Evolutionary conservation across 2,113 vertebrate genomes (phyloP).

Genomic region (Amphilophus citrinellus): DNA sequence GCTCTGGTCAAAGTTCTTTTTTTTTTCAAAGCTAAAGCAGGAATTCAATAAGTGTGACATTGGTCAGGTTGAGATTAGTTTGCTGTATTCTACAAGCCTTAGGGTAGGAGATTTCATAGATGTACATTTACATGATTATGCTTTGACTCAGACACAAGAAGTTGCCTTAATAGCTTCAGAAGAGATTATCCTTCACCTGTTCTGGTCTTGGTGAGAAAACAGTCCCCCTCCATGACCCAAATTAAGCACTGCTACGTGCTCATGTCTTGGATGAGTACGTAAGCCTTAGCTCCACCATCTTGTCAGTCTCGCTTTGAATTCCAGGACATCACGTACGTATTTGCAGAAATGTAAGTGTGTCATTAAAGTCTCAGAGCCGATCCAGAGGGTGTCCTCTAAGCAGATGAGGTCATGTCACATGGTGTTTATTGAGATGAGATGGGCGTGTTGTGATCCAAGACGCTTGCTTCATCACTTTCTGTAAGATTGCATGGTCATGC

Average conservation of each 20-base stretch:
- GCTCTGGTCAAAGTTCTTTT: background rate
- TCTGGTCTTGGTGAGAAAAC: conserved; percentile 4
- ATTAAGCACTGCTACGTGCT: background rate
- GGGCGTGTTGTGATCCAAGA: conserved; percentile 31
- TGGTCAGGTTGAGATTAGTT: background rate
- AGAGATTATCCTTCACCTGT: background rate
- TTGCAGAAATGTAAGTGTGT: conserved; percentile 32
- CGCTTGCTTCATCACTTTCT: conserved; percentile 44
- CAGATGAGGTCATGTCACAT: conserved; percentile 67
- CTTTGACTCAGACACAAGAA: background rate
- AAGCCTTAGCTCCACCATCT: conserved; percentile 23
- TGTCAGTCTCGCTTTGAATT: conserved; percentile 11
- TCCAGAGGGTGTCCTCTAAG: conserved; percentile 46
- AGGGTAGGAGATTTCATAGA: background rate
- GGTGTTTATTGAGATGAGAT: conserved; percentile 55
- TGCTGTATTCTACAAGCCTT: background rate
- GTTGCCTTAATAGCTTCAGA: background rate
- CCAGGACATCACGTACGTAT: conserved; percentile 1
- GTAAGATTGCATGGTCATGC: background rate
- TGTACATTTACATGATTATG: background rate
- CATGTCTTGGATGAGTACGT: background rate
- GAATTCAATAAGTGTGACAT: background rate
- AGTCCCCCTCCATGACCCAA: background rate
- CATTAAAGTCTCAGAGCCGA: conserved; percentile 50
- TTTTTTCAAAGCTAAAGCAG: conserved; percentile 24